Percentiles rank a stretch among this genome's conserved stretches.
Evolutionary conservation across 2,797 vertebrate species (phyloP).

Genomic region (Prunella strophiata): DNA sequence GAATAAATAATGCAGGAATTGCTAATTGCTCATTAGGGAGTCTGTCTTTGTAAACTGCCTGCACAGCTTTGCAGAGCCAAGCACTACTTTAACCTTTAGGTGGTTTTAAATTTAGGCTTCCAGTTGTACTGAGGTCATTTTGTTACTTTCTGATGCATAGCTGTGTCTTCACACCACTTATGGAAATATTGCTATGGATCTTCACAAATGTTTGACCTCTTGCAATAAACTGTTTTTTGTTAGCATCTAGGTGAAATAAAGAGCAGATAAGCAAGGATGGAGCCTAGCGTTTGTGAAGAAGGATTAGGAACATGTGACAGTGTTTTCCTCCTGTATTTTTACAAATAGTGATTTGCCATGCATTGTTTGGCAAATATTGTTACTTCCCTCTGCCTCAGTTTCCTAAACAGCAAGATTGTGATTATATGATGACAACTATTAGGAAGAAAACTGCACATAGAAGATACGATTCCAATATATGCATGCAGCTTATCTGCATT

Average conservation of each 20-base stretch:
- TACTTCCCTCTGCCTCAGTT: neutral
- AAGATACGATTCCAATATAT: neutral
- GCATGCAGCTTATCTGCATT: neutral
- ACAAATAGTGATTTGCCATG: neutral
- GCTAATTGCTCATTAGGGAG: neutral
- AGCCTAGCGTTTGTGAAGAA: neutral
- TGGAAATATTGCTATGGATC: neutral
- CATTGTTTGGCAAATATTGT: neutral
- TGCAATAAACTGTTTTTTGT: neutral
- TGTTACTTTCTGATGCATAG: neutral
- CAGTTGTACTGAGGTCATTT: rapidly evolving
- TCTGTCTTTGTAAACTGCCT: neutral
- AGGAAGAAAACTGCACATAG: neutral
- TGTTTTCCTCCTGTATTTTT: neutral
- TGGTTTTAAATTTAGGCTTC: neutral
- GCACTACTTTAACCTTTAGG: neutral
- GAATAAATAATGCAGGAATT: constrained; percentile 23
- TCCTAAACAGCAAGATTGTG: neutral
- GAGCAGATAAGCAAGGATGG: neutral
- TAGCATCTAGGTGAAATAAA: neutral
- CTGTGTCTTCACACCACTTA: neutral
- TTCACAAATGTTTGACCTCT: neutral
- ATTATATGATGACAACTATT: neutral
- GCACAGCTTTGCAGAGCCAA: neutral
- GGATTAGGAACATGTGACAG: neutral